phyloP scores from a whole-genome alignment of 2,113 vertebrate species.

The Acanthisitta chloris region DNA sequence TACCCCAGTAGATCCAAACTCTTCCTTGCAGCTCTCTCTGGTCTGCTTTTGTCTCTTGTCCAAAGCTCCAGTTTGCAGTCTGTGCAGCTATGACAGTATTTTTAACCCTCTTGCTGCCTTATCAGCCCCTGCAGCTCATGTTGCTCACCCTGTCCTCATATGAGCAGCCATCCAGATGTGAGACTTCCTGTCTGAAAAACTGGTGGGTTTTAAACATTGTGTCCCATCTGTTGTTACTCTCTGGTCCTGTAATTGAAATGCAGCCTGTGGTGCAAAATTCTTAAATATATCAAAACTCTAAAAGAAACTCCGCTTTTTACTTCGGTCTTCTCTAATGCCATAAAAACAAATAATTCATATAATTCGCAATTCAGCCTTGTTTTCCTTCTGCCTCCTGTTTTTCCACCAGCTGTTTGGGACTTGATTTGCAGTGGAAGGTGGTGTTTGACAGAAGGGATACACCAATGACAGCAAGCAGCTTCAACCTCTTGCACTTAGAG shows the following conservation, averaged over 20 bases:
- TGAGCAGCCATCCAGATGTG: not conserved
- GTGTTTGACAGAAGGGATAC: not conserved
- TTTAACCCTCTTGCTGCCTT: not conserved
- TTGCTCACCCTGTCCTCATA: not conserved
- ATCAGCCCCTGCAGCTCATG: not conserved
- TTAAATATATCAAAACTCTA: not conserved
- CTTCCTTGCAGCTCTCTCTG: not conserved
- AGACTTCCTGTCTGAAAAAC: not conserved
- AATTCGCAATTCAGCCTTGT: not conserved
- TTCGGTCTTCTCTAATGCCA: not conserved
- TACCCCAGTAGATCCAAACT: not conserved
- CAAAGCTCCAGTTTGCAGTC: not conserved
- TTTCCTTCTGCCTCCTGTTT: conserved; percentile 4
- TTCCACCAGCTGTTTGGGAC: not conserved
- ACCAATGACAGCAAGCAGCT: not conserved
- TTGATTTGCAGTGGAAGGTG: not conserved
- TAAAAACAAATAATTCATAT: not conserved
- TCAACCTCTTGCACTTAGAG: not conserved
- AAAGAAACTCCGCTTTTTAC: not conserved
- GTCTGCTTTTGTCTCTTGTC: not conserved
- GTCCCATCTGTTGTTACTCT: not conserved
- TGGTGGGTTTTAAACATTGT: not conserved
- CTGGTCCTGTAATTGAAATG: not conserved
- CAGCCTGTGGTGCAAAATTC: not conserved
- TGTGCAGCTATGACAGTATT: not conserved